These are phyloP conservation scores for Serinus canaria DNA, from an alignment of 2,113 vertebrate genomes.

Conservation along the genomic window DNA sequence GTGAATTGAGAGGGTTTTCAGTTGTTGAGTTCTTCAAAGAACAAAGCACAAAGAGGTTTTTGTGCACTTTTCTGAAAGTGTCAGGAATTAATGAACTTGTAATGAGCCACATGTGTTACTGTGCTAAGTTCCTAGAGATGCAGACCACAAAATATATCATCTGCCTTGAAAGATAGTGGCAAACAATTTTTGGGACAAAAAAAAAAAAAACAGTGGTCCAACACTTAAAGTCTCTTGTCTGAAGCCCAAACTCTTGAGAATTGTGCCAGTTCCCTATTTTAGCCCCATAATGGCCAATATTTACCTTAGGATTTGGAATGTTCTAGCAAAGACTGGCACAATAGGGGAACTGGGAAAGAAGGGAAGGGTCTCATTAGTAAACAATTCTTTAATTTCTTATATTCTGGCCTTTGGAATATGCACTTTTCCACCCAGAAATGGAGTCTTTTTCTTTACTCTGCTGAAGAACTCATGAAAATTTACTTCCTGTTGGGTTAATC, in stretches of 20 bases:
- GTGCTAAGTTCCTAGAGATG: background rate
- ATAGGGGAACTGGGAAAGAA: background rate
- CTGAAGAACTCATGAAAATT: background rate
- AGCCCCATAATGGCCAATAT: background rate
- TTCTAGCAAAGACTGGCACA: background rate
- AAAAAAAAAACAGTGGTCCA: background rate
- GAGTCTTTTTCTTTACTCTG: background rate
- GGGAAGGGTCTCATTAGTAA: background rate
- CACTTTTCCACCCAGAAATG: background rate
- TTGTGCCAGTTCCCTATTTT: background rate
- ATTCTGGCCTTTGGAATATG: background rate
- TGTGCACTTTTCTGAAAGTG: background rate
- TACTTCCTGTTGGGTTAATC: background rate
- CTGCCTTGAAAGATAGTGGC: background rate
- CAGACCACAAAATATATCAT: background rate
- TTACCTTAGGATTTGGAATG: background rate
- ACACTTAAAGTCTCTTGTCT: background rate
- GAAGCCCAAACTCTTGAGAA: background rate
- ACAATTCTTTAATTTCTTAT: background rate
- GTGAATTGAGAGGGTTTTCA: background rate
- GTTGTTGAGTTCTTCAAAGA: background rate
- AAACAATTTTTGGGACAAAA: background rate
- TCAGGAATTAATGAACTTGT: background rate
- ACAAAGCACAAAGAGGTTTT: background rate
- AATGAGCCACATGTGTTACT: rapidly evolving